Evolutionary conservation across 1,140 invertebrate species (phyloP).

Genomic region (Diuraphis noxia): DNA sequence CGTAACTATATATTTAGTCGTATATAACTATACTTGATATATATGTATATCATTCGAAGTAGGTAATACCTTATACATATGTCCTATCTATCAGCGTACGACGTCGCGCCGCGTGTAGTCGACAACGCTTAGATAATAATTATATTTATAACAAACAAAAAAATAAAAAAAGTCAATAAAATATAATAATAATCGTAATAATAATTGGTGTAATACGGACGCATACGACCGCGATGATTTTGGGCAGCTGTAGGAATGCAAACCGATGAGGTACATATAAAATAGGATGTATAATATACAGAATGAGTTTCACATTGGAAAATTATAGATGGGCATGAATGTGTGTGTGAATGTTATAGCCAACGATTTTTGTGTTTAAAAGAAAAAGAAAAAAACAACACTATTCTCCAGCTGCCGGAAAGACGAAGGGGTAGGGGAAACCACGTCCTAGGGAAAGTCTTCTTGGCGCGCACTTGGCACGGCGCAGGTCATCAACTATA

Average conservation of each 20-base stretch:
- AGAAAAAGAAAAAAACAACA: slow-evolving; percentile 10
- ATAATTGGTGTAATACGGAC: background rate
- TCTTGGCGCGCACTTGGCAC: slow-evolving; percentile 48
- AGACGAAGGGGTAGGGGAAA: background rate
- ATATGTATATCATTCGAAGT: too few species aligned
- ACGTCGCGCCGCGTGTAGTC: too few species aligned
- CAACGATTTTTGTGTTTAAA: slow-evolving; percentile 1
- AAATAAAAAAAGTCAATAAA: background rate
- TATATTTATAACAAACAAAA: too few species aligned
- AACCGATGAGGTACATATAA: background rate
- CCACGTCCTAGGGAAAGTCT: slow-evolving; percentile 48
- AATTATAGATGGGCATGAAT: background rate
- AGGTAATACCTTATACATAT: background rate
- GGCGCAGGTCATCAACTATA: slow-evolving; percentile 53
- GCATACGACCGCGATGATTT: background rate
- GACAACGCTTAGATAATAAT: background rate
- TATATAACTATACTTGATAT: too few species aligned
- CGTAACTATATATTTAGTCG: background rate
- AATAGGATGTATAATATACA: slow-evolving; percentile 8
- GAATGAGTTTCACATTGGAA: slow-evolving; percentile 18
- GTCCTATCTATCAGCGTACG: background rate
- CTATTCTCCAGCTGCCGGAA: background rate
- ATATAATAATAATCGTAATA: background rate
- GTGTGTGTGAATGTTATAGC: background rate
- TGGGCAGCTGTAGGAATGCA: background rate